A percentile compares a stretch with the other conserved stretches of the same genome.
Conservation (phyloP, 2,888 invertebrate species). For the Suillia variegata region DNA sequence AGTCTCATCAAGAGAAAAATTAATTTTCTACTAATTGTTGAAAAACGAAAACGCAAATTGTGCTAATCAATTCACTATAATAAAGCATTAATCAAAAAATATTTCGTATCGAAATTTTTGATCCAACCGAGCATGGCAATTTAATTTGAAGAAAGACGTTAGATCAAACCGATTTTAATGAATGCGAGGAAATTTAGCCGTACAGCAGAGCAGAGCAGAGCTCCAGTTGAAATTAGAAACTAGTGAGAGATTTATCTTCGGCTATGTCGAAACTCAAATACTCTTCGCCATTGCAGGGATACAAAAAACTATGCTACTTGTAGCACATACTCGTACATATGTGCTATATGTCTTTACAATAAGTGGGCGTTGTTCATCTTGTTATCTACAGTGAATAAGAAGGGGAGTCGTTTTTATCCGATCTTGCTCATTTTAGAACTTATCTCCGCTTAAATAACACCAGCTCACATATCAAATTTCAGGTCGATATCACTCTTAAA, state of each 20-base stretch:
- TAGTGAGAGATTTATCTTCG: too few species aligned
- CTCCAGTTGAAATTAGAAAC: background rate
- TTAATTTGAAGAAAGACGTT: constrained; percentile 1
- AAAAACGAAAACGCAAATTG: background rate
- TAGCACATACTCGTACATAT: background rate
- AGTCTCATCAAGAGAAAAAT: background rate
- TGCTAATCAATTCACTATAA: background rate
- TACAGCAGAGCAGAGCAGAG: background rate
- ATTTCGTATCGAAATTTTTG: too few species aligned
- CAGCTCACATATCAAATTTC: too few species aligned
- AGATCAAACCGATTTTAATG: background rate
- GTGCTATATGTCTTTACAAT: background rate
- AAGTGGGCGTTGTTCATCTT: background rate
- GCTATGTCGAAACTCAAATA: too few species aligned
- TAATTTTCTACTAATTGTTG: background rate
- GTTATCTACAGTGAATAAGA: too few species aligned
- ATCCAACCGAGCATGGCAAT: background rate
- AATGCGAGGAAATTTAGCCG: too few species aligned
- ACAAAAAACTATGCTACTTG: background rate
- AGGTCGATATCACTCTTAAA: too few species aligned
- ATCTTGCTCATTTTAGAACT: too few species aligned
- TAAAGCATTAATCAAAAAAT: background rate
- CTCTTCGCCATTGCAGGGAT: too few species aligned
- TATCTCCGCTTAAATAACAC: too few species aligned
- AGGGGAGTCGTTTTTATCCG: too few species aligned